These are phyloP conservation scores for Hydrotaea diabolus DNA, from an alignment of 2,888 invertebrate species.

Conservation along the genomic window DNA sequence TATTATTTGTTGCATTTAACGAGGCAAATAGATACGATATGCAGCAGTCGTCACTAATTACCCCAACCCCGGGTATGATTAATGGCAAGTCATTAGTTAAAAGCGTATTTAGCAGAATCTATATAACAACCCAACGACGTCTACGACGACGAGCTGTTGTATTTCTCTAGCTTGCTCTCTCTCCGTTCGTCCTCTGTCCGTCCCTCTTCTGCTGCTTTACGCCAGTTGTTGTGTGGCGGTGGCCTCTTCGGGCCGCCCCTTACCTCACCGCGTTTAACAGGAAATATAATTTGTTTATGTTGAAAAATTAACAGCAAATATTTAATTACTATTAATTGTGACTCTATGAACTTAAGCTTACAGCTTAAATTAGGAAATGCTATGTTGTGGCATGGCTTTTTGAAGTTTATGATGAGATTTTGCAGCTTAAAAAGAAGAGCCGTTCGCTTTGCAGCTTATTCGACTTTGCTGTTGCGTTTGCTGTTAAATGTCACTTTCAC, in stretches of 20 bases:
- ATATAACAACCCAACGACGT: slow-evolving; percentile 16
- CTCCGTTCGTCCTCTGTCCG: background rate
- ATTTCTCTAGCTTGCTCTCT: no score
- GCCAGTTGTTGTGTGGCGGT: slow-evolving; percentile 4
- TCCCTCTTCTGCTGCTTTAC: background rate
- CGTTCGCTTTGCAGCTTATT: no score
- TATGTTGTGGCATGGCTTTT: background rate
- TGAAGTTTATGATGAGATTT: background rate
- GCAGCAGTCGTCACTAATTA: slow-evolving; percentile 63
- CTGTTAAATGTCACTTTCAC: background rate
- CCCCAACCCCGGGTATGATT: slow-evolving; percentile 60
- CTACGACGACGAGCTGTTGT: no score
- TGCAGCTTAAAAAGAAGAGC: background rate
- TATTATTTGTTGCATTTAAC: slow-evolving; percentile 67
- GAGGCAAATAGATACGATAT: slow-evolving; percentile 64
- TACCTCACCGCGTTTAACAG: slow-evolving; percentile 14
- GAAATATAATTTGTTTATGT: slow-evolving; percentile 64
- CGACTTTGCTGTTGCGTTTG: no score
- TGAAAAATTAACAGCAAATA: slow-evolving; percentile 66
- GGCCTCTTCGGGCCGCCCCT: background rate
- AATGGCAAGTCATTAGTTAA: slow-evolving; percentile 65
- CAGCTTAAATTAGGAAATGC: background rate
- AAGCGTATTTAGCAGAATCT: slow-evolving; percentile 54
- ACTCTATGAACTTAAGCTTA: slow-evolving; percentile 58
- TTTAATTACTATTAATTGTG: slow-evolving; percentile 67